Base-by-base conservation (phyloP, 2,113 vertebrate genomes). In the Acanthisitta chloris region DNA sequence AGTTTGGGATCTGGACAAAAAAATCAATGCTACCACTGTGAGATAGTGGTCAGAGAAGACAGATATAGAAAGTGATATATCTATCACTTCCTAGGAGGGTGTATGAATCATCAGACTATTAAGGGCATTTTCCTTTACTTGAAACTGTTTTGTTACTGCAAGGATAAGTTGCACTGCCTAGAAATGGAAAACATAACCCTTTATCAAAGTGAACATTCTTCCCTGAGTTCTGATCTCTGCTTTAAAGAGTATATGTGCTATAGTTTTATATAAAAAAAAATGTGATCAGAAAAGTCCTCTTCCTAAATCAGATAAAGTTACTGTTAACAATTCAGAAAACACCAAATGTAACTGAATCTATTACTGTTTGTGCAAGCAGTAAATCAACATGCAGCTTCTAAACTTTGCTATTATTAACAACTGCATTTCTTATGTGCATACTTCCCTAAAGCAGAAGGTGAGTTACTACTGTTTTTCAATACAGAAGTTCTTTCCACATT, bases 21-120 rank as follows among this genome's bases (percentile, higher is more conserved):
- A 82, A 20, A 21, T 26, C 34, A 64, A 72, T 0, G 0, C 40
- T 69, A 7, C 38, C 26, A 55, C 21, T 61, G 12, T 34, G 20
- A 88, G 42, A 58, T 0, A 34, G 8, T 33, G 23, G 9, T 59
- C 52, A 80, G 43, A 59, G 29, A 72, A 65, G 54, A 69, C 6
- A 88, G 28, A 49, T 10, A 21, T 14, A 74, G 42, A 82, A 7
- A 3, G 26, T 51, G 29, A 3, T 46, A 3, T 46, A 33, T 55
- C 34, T 59, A 4, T 29, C 34, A 33, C 8, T 4, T 58, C 10
- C 14, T 52, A n/a, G 31, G 48, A 72, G 18, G 2, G 3, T 38
- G 2, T 20, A 24, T 48, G 57, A 80, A 43, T 61, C 21, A 12
- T 13, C 21, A 86, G 14, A 45, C 3, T 72, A 26, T 42, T 59